These are phyloP conservation scores for Zaprionus lachaisei DNA, from an alignment of 1,140 invertebrate genomes.

Conservation along the genomic window DNA sequence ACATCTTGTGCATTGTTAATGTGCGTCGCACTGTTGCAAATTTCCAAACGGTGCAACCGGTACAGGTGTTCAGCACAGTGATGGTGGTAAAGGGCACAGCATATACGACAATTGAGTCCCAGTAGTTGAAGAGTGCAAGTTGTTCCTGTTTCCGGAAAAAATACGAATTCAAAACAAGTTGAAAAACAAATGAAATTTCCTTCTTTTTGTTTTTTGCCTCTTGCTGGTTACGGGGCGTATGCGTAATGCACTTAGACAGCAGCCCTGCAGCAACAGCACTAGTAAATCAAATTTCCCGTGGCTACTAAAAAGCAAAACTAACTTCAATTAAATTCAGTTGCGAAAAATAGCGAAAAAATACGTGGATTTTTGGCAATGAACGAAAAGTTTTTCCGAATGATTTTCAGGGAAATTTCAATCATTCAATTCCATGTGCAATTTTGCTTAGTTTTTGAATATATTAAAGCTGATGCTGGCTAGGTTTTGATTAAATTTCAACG, in stretches of 20 bases:
- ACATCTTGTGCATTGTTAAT: conserved; percentile 85
- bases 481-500: background rate
- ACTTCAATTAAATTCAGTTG: background rate
- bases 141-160: conserved; percentile 68
- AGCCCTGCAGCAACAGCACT: background rate
- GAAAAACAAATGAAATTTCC: background rate
- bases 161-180: background rate
- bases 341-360: background rate
- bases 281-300: conserved; percentile 12
- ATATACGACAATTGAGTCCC: conserved; percentile 90
- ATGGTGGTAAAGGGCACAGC: conserved; percentile 89
- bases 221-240: conserved; percentile 29
- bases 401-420: background rate
- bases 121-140: conserved; percentile 88
- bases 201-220: background rate
- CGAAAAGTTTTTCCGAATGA: background rate
- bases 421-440: background rate
- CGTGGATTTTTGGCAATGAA: background rate
- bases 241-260: conserved; percentile 36
- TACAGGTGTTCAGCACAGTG: conserved; percentile 89
- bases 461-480: background rate
- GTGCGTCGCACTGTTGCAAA: conserved; percentile 86
- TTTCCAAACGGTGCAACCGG: conserved; percentile 88
- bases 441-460: background rate
- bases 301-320: background rate